These are phyloP conservation scores for Andrena dorsata DNA, from an alignment of 2,888 invertebrate species.

Conservation along the genomic window DNA sequence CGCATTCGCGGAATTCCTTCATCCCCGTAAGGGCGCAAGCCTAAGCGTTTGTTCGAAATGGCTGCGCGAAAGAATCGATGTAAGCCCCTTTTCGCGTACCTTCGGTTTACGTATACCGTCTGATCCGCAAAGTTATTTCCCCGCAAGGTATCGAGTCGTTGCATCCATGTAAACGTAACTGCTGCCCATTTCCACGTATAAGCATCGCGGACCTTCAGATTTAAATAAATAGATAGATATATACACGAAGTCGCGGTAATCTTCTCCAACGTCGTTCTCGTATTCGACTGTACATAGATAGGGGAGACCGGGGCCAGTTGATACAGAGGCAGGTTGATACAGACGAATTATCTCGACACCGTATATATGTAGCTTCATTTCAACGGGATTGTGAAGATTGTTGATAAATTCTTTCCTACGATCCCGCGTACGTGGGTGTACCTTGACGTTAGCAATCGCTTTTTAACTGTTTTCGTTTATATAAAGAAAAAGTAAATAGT, in stretches of 20 bases:
- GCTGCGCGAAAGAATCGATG: slow-evolving; percentile 54
- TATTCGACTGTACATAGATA: neutral
- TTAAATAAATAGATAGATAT: neutral
- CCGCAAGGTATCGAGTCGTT: slow-evolving; percentile 64
- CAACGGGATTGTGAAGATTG: too few species aligned
- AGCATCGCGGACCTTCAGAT: neutral
- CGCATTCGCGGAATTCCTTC: too few species aligned
- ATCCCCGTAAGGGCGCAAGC: too few species aligned
- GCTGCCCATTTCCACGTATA: slow-evolving; percentile 2
- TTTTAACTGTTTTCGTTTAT: too few species aligned
- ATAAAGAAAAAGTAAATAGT: too few species aligned
- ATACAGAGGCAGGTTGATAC: too few species aligned
- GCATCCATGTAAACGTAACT: slow-evolving; percentile 67
- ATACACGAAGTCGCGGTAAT: neutral
- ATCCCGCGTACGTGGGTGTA: too few species aligned
- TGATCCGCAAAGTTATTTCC: slow-evolving; percentile 74
- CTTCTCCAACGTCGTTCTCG: neutral
- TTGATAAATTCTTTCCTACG: too few species aligned
- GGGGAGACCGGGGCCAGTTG: too few species aligned
- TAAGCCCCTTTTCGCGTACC: slow-evolving; percentile 68
- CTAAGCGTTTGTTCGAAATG: slow-evolving; percentile 12
- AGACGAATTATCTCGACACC: too few species aligned
- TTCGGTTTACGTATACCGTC: slow-evolving; percentile 63
- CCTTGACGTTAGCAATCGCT: too few species aligned
- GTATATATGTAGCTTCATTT: too few species aligned